A percentile compares a stretch with the other conserved stretches of the same genome.
Evolutionary conservation across 53 echinoderm and acorn worm genomes (phyloP).

Genomic region (Temnopleurus reevesii): DNA sequence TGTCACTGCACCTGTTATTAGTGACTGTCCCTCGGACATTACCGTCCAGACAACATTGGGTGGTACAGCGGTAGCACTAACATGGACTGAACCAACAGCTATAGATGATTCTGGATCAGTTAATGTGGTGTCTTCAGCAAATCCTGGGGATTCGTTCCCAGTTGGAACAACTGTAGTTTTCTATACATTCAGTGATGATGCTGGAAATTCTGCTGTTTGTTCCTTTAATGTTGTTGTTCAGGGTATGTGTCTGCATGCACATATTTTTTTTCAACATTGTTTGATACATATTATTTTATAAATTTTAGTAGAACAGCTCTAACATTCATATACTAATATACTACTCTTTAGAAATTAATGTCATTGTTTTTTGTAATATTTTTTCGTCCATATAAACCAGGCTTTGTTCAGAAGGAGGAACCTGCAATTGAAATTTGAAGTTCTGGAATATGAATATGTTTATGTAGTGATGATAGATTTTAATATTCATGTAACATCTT

Average conservation of each 20-base stretch:
- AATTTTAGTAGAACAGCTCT: no score
- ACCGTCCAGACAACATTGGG: slow-evolving; percentile 39
- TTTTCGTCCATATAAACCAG: no score
- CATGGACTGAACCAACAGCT: slow-evolving; percentile 70
- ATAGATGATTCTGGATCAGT: slow-evolving; percentile 61
- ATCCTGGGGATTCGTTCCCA: slow-evolving; percentile 38
- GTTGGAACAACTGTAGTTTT: slow-evolving; percentile 19
- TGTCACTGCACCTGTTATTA: slow-evolving; percentile 53
- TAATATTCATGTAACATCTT: no score
- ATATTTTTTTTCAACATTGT: no score
- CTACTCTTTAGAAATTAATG: no score
- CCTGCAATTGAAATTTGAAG: no score
- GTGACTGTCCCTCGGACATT: slow-evolving; percentile 58
- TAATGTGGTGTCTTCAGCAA: not conserved
- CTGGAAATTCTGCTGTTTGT: slow-evolving; percentile 44
- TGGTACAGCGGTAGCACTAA: slow-evolving; percentile 29
- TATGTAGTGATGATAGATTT: no score
- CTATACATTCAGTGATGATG: slow-evolving; percentile 44
- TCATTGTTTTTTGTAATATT: no score
- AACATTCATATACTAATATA: no score
- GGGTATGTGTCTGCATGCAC: not conserved
- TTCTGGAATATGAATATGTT: no score
- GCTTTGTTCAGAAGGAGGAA: no score
- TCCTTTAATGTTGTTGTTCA: not conserved
- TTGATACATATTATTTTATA: no score